phyloP scores from a whole-genome alignment of 2,113 vertebrate species.

The Columba janthina region DNA sequence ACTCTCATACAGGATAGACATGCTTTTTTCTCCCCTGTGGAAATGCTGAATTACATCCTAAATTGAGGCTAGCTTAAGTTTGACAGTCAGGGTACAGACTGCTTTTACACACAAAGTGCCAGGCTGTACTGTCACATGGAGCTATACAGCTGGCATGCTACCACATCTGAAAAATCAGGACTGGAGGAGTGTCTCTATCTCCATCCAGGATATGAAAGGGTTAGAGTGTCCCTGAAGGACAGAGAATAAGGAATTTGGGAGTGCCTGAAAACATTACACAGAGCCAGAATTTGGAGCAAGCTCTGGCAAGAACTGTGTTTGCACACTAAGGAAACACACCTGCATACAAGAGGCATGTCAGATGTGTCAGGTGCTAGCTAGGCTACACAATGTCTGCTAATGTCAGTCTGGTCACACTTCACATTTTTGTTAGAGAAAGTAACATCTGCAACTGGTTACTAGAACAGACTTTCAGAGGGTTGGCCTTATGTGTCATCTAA shows the following conservation, averaged over 20 bases:
- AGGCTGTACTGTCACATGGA: background rate
- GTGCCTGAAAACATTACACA: background rate
- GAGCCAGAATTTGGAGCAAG: background rate
- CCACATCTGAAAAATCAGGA: background rate
- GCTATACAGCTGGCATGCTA: background rate
- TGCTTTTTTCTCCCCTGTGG: background rate
- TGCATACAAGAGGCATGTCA: background rate
- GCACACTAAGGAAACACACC: background rate
- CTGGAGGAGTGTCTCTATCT: background rate
- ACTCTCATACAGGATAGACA: background rate
- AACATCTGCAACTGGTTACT: background rate
- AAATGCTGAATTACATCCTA: background rate
- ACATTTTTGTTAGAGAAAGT: background rate
- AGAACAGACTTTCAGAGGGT: background rate
- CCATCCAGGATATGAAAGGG: background rate
- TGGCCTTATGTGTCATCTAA: background rate
- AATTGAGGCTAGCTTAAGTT: background rate
- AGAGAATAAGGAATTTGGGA: constrained; percentile 26
- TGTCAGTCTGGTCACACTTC: background rate
- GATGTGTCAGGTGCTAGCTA: background rate
- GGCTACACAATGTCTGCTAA: background rate
- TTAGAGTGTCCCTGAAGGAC: background rate
- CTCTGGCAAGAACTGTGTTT: background rate
- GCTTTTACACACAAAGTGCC: background rate
- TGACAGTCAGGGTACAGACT: background rate